Percentiles rank a stretch among this genome's conserved stretches.
Conservation (phyloP, 2,888 invertebrate genomes). For the Lydus trimaculatus region DNA sequence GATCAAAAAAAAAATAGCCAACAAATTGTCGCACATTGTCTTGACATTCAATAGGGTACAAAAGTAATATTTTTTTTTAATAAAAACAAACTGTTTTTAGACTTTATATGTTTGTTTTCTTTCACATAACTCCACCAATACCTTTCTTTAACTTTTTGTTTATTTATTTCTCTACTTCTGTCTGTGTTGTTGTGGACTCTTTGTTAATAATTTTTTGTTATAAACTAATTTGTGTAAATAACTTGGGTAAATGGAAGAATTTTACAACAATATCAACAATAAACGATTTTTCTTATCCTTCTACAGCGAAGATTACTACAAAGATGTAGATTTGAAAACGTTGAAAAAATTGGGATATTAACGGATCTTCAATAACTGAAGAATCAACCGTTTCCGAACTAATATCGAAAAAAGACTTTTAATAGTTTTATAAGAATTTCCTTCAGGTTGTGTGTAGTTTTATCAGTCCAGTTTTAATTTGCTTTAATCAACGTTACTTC, state of each 20-base stretch:
- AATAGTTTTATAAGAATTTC: not conserved
- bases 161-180: not conserved
- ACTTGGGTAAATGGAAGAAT: not conserved
- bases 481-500: not conserved
- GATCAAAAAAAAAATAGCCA: not conserved
- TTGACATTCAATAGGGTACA: slow-evolving; percentile 33
- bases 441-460: not conserved
- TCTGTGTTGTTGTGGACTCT: not conserved
- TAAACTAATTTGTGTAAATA: not conserved
- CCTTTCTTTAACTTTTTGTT: slow-evolving; percentile 14
- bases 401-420: not conserved
- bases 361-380: slow-evolving; percentile 56
- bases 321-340: slow-evolving; percentile 87
- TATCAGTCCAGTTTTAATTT: not conserved
- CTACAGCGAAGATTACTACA: slow-evolving; percentile 90
- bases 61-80: slow-evolving; percentile 35
- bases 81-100: slow-evolving; percentile 38
- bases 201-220: not conserved
- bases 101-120: slow-evolving; percentile 27
- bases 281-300: slow-evolving; percentile 34
- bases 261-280: not conserved
- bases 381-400: not conserved
- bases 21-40: slow-evolving; percentile 15
- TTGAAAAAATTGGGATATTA: slow-evolving; percentile 82
- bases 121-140: slow-evolving; percentile 22